Base-by-base conservation (phyloP, 2,113 vertebrate genomes). In the Malurus melanocephalus region DNA sequence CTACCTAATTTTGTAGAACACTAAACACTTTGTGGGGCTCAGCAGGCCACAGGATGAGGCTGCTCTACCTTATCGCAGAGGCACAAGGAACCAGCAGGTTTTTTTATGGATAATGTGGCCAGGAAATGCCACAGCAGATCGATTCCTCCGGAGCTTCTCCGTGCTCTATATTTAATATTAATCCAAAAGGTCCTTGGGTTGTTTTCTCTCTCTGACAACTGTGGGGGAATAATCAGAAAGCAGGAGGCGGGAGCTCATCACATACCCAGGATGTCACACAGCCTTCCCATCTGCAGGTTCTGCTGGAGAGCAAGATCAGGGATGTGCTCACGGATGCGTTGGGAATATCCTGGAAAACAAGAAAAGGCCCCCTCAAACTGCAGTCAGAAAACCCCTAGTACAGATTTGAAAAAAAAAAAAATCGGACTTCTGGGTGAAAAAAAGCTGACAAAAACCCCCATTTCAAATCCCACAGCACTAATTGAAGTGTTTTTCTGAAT, bases 231-330 rank as follows among this genome's bases (percentile, higher is more conserved):
- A 65, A 75, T 1, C 7, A 7, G 18, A 46, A 52, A 40, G 9
- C 0, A 71, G 66, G 55, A 85, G 81, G 55, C 66, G 74, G 24
- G 87, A 65, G 75, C 69, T 56, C 51, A 8, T 77, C 80, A 96
- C 86, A 3, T 97, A 98, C 98, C 98, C 98, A 96, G 95, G 77
- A 98, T 97, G 77, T 99, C 98, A 95, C 98, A 98, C 55, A 99
- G 95, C 79, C 98, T 96, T 68, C 98, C 98, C 94, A 99, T 96
- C 96, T 99, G 98, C 86, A 93, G 79, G 73, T 98, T 98, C 96
- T 99, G 98, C 20, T 96, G 95, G 45, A 98, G 60, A 89, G 96
- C 68, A 42, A 98, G 97, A 62, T 97, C 96, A 7, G 92, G 96
- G 51, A 97, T 95, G 10, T 82, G 93, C 78, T 95, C 92, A 73